Evolutionary conservation across 92 coral and sea anemone species (phyloP), one percentile per base, ranked within the genome.

Genomic region (Diadumene lineata): DNA sequence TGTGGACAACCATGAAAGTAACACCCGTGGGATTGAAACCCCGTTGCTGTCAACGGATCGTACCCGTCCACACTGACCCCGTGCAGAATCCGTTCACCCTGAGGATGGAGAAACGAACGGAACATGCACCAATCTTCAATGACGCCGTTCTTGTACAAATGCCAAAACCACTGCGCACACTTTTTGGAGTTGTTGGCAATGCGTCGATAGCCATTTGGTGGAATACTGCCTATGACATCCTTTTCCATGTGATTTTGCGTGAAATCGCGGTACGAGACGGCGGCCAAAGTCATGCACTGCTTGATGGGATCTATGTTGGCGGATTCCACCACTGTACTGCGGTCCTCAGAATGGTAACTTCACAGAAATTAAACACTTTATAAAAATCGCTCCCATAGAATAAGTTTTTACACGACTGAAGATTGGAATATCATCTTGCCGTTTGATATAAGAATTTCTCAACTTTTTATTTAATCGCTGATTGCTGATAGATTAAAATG

Each of bases 11-110:
- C 68, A 19, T 62, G 68, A 18, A 62, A 77, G 0, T 65, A 34
- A 51, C 82, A 77, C 16, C 82, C 82, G 22, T 66, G 60, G 50
- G 46, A 77, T 22, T 77, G 64, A 46, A 9, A 77, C 11, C 27
- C 73, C 11, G 64, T 66, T 15, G 22, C 31, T 34, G 70, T 72
- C 21, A 50, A 31, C 31, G 27, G 55, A 11, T 72, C 82, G 33
- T 65, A 70, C 7, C 70, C 77, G 34, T 68, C 53, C 56, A 66
- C 63, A 3, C 23, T 15, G 30, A 60, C 66, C 3, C 77, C 77
- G 21, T 30, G 34, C 51, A 44, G 17, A 44, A 9, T 8, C 10
- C 10, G 10, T 17, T 44, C 51, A 8, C 51, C 51, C 17, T 44
- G 51, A 9, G 51, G 9, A 17, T 44, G 51, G 10, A 44, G 51